Conservation (phyloP, 92 coral and sea anemone genomes). For the Galaxea fascicularis region DNA sequence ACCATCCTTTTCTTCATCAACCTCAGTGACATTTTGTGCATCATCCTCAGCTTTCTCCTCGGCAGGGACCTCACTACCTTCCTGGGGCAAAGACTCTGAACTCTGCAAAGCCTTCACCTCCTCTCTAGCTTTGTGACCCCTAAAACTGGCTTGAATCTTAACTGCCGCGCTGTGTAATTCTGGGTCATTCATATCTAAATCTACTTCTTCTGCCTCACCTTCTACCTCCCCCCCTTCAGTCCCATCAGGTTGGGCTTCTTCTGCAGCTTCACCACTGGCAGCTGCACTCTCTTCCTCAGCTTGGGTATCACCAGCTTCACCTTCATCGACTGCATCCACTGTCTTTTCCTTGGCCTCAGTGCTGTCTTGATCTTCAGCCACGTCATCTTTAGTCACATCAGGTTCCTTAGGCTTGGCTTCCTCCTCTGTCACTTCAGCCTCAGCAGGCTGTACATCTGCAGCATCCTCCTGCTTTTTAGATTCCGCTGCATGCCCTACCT, state of each 20-base stretch:
- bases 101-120: constrained; percentile 72
- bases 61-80: constrained; percentile 1
- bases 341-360: constrained; percentile 21
- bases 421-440: constrained; percentile 35
- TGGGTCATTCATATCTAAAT: constrained; percentile 82
- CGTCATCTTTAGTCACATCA: constrained; percentile 6
- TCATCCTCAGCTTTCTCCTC: constrained; percentile 33
- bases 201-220: constrained; percentile 51
- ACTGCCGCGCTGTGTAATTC: constrained; percentile 88
- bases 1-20: not conserved
- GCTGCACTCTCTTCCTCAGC: constrained; percentile 13
- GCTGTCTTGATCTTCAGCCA: constrained; percentile 24
- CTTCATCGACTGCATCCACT: constrained; percentile 4
- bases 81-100: constrained; percentile 45
- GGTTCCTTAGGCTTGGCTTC: constrained; percentile 67
- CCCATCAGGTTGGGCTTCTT: constrained; percentile 46
- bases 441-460: constrained; percentile 35
- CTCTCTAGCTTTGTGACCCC: constrained; percentile 89
- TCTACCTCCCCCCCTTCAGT: constrained; percentile 44
- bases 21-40: constrained; percentile 10
- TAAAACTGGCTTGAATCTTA: constrained; percentile 91
- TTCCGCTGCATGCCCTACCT: constrained; percentile 16
- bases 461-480: constrained; percentile 7
- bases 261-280: constrained; percentile 22
- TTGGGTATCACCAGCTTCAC: constrained; percentile 28